Evolutionary conservation across 2,113 vertebrate species (phyloP).

Genomic region (Pangasianodon gigas): DNA sequence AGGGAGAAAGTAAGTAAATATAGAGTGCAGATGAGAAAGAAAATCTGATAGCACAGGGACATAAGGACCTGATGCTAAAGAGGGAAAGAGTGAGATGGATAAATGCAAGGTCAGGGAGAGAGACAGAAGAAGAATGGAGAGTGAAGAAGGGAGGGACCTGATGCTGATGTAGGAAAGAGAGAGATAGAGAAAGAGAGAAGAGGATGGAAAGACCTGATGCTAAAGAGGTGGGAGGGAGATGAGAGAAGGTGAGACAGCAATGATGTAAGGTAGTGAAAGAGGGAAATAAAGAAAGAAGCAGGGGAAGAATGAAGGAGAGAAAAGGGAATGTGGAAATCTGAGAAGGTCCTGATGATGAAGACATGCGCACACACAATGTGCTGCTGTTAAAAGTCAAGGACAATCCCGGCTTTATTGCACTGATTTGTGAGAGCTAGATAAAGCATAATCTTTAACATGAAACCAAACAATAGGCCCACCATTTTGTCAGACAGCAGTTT

Average conservation of each 20-base stretch:
- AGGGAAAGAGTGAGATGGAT: conserved; percentile 6
- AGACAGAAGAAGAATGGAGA: neutral
- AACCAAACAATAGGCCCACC: neutral
- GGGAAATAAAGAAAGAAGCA: neutral
- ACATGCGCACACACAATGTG: neutral
- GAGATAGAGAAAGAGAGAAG: neutral
- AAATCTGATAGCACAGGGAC: conserved; percentile 17
- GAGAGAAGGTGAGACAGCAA: neutral
- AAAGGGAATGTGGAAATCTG: neutral
- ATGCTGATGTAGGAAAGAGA: neutral
- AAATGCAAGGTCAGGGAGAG: neutral
- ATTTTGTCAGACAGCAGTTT: neutral
- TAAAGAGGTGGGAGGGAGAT: neutral
- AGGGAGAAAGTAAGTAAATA: neutral
- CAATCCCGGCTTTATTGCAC: neutral
- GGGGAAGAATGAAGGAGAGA: neutral
- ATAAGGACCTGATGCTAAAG: conserved; percentile 8
- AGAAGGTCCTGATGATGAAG: neutral
- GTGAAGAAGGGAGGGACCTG: neutral
- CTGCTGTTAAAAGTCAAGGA: neutral
- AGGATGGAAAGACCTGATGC: neutral
- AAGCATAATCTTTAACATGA: neutral
- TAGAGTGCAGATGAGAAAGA: conserved; percentile 8
- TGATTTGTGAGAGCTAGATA: neutral
- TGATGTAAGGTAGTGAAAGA: conserved; percentile 3